phyloP scores from a whole-genome alignment of 2,797 vertebrate genomes.

The Pteronotus mesoamericanus region DNA sequence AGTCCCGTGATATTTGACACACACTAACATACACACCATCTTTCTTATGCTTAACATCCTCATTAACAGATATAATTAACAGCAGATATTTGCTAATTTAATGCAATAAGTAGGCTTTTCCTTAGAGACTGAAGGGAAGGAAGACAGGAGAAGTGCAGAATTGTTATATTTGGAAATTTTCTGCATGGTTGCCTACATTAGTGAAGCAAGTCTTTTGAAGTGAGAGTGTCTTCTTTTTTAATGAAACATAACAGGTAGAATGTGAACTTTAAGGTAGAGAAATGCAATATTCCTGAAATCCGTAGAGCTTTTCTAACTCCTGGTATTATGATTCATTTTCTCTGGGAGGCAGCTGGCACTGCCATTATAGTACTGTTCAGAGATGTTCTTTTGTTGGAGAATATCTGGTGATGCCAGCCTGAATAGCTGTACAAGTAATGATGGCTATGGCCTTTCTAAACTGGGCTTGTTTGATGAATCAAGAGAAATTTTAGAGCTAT shows the following conservation, averaged over 20 bases:
- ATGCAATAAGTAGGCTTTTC: not conserved
- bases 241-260: slow-evolving; percentile 57
- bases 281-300: slow-evolving; percentile 52
- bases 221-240: not conserved
- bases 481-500: not conserved
- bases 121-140: not conserved
- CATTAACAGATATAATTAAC: not conserved
- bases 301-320: slow-evolving; percentile 45
- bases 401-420: not conserved
- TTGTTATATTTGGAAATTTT: not conserved
- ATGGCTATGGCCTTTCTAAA: not conserved
- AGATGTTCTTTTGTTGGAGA: slow-evolving; percentile 34
- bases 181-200: not conserved
- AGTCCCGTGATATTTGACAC: not conserved
- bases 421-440: not conserved
- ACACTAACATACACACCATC: not conserved
- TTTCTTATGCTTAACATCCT: not conserved
- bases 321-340: slow-evolving; percentile 55
- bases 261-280: slow-evolving; percentile 37
- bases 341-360: not conserved
- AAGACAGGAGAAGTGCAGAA: not conserved
- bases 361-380: not conserved
- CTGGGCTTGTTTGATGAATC: not conserved
- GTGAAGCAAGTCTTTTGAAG: not conserved
- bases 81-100: not conserved